phyloP scores from a whole-genome alignment of 2,113 vertebrate species.

The Furnarius figulus region DNA sequence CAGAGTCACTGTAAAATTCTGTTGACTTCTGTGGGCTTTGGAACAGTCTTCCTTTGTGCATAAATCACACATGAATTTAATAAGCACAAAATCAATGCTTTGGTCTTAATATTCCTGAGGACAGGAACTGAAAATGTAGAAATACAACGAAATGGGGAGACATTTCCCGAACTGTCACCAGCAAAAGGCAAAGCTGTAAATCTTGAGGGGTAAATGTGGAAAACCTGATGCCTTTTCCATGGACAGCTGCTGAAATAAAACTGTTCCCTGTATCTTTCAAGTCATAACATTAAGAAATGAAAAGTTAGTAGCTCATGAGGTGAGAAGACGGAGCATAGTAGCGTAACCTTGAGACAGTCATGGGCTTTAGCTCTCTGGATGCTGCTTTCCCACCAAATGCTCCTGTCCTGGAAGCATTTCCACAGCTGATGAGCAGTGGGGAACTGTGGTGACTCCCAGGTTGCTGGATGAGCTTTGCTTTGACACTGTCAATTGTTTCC shows the following conservation, averaged over 20 bases:
- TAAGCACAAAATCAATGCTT: neutral
- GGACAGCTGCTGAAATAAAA: accelerated
- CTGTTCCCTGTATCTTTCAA: neutral
- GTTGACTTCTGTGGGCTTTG: neutral
- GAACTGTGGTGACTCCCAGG: neutral
- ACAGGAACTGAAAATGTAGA: neutral
- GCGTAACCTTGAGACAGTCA: neutral
- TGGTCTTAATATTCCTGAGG: neutral
- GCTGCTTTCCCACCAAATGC: neutral
- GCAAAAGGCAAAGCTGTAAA: neutral
- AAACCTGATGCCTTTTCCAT: neutral
- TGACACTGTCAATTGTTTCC: neutral
- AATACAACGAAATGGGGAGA: neutral
- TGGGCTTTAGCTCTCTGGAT: neutral
- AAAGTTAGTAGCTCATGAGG: neutral
- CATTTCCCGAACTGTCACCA: neutral
- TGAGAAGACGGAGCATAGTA: neutral
- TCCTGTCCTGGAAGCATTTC: neutral
- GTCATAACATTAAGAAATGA: neutral
- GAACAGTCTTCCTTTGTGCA: neutral
- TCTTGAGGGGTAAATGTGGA: neutral
- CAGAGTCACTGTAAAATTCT: neutral
- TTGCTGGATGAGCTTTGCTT: accelerated
- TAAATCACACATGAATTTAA: neutral
- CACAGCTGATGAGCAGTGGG: neutral